Percentiles rank a stretch among this genome's conserved stretches.
These are phyloP conservation scores for Drosophila maculinotata DNA, from an alignment of 2,888 invertebrate genomes.

Conservation along the genomic window DNA sequence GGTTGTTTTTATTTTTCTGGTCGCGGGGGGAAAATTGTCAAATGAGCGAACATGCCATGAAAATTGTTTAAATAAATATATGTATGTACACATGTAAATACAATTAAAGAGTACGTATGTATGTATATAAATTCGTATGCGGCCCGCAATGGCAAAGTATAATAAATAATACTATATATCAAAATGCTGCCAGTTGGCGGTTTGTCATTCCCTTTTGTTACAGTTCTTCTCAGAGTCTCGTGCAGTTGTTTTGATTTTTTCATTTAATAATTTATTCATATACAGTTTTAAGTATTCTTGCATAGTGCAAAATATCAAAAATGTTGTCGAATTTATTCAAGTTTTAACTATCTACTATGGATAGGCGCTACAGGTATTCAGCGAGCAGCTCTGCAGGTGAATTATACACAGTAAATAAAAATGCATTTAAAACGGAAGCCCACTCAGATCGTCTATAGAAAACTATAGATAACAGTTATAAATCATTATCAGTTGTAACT, in stretches of 20 bases:
- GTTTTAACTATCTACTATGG: conserved; percentile 46
- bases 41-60: conserved; percentile 29
- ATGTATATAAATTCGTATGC: conserved; percentile 22
- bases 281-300: conserved; percentile 15
- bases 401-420: conserved; percentile 1
- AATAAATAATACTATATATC: conserved; percentile 58
- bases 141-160: conserved; percentile 45
- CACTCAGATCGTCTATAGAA: background rate
- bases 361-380: conserved; percentile 42
- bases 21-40: conserved; percentile 20
- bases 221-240: conserved; percentile 45
- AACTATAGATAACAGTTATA: background rate
- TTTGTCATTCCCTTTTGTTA: conserved; percentile 54
- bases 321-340: conserved; percentile 14
- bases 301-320: conserved; percentile 1
- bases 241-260: conserved; percentile 56
- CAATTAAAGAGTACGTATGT: background rate
- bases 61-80: conserved; percentile 11
- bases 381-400: conserved; percentile 60
- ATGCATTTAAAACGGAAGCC: background rate
- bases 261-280: conserved; percentile 31
- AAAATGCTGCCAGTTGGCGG: conserved; percentile 50
- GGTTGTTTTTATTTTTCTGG: conserved; percentile 10
- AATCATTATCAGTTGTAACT: background rate
- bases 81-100: background rate